Base-by-base conservation (phyloP, 2,797 vertebrate genomes). In the Ceyx erithaca region DNA sequence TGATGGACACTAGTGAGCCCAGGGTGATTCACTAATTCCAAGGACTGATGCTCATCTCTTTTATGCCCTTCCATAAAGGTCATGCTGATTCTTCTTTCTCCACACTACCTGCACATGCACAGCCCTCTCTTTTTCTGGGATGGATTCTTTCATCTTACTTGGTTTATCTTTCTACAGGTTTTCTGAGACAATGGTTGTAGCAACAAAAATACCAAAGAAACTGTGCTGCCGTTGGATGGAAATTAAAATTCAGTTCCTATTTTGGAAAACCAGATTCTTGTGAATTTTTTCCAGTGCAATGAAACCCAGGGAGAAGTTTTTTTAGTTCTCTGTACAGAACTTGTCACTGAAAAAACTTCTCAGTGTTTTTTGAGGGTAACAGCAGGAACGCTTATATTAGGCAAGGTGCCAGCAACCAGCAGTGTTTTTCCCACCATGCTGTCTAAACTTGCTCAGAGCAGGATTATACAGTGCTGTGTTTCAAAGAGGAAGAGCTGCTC, bases 351-450 rank as follows among this genome's bases (percentile, higher is more conserved):
- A 76, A 84, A 85, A 88, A 80, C 3, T 30, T 54, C 70, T 84
- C 5, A 0, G n/a, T 52, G 82, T 49, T 72, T 90, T 93, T 87
- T 95, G 88, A 95, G 93, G 78, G 83, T 88, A 95, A 23, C 94
- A 96, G 94, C 93, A 88, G 92, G 92, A 92, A 79, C 41, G 88
- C 83, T 91, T 72, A 21, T 80, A 94, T 92, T 94, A 94, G 94
- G 93, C 94, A 92, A 93, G 94, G 88, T 87, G 94, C 94, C 95
- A 95, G 93, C 81, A 90, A 70, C 90, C 94, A 94, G 84, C 90
- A 57, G 88, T 85, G 89, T 92, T 93, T 92, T 90, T 88, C 92
- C 71, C 88, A 93, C 90, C 88, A 70, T 12, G 94, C 84, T 76
- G 54, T 77, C 94, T 86, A 61, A 87, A 92, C 78, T 94, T 80